Percentiles rank a stretch among this genome's conserved stretches.
Conservation (phyloP, 2,888 invertebrate species). For the Leucania comma region DNA sequence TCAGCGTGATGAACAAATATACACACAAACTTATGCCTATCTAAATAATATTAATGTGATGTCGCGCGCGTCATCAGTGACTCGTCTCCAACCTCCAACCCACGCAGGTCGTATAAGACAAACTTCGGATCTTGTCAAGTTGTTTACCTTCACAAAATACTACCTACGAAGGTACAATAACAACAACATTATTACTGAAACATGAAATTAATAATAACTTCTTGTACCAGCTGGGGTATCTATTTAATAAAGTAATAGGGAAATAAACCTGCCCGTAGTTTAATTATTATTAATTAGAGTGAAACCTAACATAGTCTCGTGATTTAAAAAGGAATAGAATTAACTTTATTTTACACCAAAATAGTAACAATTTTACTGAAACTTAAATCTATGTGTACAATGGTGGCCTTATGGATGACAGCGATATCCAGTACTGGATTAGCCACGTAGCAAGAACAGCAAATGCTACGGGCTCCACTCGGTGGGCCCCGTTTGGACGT, state of each 20-base stretch:
- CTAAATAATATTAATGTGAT: too few relatives aligned
- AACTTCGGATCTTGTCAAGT: conserved; percentile 12
- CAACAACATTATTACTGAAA: conserved; percentile 14
- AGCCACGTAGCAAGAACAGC: too few relatives aligned
- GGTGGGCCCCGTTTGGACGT: too few relatives aligned
- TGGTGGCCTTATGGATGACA: too few relatives aligned
- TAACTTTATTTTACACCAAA: too few relatives aligned
- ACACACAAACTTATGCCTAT: too few relatives aligned
- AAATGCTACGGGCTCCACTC: too few relatives aligned
- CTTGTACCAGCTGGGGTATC: conserved; percentile 3
- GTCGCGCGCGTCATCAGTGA: not conserved
- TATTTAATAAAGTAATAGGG: conserved; percentile 27
- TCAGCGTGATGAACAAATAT: too few relatives aligned
- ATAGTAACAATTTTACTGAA: too few relatives aligned
- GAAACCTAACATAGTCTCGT: conserved; percentile 30
- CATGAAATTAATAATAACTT: conserved; percentile 30
- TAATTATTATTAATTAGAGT: conserved; percentile 43
- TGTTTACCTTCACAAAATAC: conserved; percentile 22
- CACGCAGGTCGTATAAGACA: not conserved
- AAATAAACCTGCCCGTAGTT: conserved; percentile 24
- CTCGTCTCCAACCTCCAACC: not conserved
- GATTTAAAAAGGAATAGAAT: conserved; percentile 41
- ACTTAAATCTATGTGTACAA: too few relatives aligned
- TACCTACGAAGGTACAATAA: not conserved
- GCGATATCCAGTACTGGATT: too few relatives aligned